phyloP scores from a whole-genome alignment of 2,797 vertebrate species.

The Chaunax sp. region DNA sequence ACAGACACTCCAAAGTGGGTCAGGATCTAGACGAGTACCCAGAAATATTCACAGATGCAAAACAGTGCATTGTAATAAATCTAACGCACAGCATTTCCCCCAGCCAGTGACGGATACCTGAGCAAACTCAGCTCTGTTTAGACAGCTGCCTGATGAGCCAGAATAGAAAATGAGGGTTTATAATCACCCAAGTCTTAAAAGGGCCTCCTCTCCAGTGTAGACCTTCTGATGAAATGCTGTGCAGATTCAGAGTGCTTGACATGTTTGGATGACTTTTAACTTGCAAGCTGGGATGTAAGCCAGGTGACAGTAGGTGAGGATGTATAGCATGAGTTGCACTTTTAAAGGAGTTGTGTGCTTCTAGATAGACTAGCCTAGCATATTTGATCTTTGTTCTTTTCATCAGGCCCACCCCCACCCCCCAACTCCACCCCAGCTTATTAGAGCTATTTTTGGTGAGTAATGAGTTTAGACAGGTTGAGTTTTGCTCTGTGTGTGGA shows the following conservation, averaged over 20 bases:
- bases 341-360: constrained; percentile 40
- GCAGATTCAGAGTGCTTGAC: constrained; percentile 65
- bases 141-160: constrained; percentile 79
- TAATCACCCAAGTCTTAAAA: constrained; percentile 65
- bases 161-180: constrained; percentile 74
- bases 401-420: not conserved
- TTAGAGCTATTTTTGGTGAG: constrained; percentile 63
- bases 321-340: constrained; percentile 52
- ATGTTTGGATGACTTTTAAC: constrained; percentile 60
- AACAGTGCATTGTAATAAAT: constrained; percentile 62
- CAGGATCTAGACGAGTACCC: constrained; percentile 54
- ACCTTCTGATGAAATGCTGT: constrained; percentile 60
- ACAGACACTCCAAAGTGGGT: constrained; percentile 73
- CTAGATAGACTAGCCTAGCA: constrained; percentile 30
- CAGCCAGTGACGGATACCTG: constrained; percentile 68
- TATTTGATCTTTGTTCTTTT: constrained; percentile 47
- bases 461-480: constrained; percentile 63
- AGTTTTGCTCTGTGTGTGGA: constrained; percentile 26
- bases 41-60: constrained; percentile 69
- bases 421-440: constrained; percentile 43
- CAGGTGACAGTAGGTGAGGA: constrained; percentile 60
- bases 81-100: constrained; percentile 52
- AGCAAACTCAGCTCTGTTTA: constrained; percentile 77
- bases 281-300: constrained; percentile 54
- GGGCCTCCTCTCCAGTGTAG: constrained; percentile 49